Evolutionary conservation across 53 echinoderm and acorn worm genomes (phyloP), one percentile per base, ranked within the genome.

Genomic region (Paelopatides confundens): DNA sequence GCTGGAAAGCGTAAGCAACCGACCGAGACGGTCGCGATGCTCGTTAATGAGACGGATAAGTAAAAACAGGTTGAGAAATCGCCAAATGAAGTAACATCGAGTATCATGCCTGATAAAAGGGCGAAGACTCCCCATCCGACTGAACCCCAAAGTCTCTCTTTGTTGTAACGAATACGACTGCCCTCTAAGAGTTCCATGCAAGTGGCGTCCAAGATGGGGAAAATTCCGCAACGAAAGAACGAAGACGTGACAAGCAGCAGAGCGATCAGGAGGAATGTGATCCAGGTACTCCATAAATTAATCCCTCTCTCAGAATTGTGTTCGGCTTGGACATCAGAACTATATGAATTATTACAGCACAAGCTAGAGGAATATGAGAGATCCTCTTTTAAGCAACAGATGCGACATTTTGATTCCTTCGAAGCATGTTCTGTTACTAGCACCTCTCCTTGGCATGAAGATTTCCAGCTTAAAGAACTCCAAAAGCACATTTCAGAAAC

Each of bases 141-240:
- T 11, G 92, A 92, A 63, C 92, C 95, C 95, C 95, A 95, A 6
- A 95, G 54, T 29, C 95, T 83, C 74, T 95, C 92, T 65, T 87
- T 91, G 65, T 86, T 86, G 69, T 71, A 91, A 48, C 90, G 94
- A 38, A 86, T 89, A 21, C 89, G 92, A 30, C 92, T 89, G 10
- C 92, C 90, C 18, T 92, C 89, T 50, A 98, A 54, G 21, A 94
- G 84, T 62, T 94, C 85, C 89, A 95, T 92, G 37, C 93, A 82
- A 21, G 93, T 92, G 33, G 92, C 90, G 63, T 98, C 95, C 38
- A 98, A 47, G 28, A 98, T 69, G 5, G 97, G 97, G 62, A 94
- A 94, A n/a, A 94, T 87, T 58, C 89, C 90, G 78, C 98, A 95
- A 64, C 90, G 74, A 63, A 98, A 98, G 49, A 93, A 33, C 66